Evolutionary conservation across 2,113 vertebrate species (phyloP).

Genomic region (Eira barbara): DNA sequence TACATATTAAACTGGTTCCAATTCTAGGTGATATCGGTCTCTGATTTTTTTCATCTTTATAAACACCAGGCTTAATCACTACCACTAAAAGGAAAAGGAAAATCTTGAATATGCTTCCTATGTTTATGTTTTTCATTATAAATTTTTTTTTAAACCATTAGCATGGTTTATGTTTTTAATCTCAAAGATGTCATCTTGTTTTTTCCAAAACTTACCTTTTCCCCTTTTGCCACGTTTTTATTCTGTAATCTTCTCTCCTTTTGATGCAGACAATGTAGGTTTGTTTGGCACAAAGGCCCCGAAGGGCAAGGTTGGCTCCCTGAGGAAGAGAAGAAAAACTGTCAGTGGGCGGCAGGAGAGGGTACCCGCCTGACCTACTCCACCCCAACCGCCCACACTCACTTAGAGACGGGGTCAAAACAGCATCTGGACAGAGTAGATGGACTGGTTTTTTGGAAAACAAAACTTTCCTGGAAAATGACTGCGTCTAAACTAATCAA

Average conservation of each 20-base stretch:
- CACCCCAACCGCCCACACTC: conserved; percentile 5
- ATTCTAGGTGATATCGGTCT: neutral
- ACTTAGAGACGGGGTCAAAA: neutral
- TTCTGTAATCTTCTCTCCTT: conserved; percentile 75
- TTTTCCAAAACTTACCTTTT: conserved; percentile 74
- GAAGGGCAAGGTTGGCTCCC: conserved; percentile 72
- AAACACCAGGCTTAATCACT: neutral
- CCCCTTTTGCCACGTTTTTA: conserved; percentile 17
- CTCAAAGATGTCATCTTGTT: conserved; percentile 83
- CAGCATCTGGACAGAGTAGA: conserved; percentile 23
- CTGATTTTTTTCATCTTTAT: neutral
- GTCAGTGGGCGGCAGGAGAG: conserved; percentile 80
- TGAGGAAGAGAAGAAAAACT: conserved; percentile 57
- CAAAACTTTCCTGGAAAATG: conserved; percentile 3
- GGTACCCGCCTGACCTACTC: conserved; percentile 85
- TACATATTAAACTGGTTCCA: neutral
- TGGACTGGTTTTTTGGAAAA: conserved; percentile 21
- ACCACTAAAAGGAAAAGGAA: neutral
- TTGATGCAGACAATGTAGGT: conserved; percentile 74
- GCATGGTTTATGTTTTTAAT: conserved; percentile 83
- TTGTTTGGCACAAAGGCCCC: conserved; percentile 79
- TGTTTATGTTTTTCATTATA: conserved; percentile 23
- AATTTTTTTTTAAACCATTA: conserved; percentile 76
- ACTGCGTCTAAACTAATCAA: neutral
- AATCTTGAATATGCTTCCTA: neutral